phyloP scores from a whole-genome alignment of 2,797 vertebrate species.

The Urosaurus nigricauda region DNA sequence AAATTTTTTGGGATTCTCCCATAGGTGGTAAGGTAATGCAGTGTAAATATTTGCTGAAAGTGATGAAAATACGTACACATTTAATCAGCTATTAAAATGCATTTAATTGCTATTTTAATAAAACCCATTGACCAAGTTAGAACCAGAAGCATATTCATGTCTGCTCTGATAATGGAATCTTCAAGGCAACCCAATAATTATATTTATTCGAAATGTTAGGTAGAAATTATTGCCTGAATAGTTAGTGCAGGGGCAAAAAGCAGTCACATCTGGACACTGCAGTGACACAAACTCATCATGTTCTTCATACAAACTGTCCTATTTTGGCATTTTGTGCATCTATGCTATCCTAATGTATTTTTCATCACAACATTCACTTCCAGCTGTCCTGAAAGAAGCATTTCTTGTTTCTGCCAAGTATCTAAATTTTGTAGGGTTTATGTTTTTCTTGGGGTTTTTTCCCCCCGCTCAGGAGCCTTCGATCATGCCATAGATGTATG shows the following conservation, averaged over 20 bases:
- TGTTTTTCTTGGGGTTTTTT: background rate
- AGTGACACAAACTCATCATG: background rate
- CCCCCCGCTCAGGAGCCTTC: background rate
- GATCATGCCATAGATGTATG: background rate
- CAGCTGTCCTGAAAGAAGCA: background rate
- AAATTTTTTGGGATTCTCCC: too few relatives aligned
- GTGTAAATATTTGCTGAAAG: too few relatives aligned
- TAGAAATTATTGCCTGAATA: slow-evolving; percentile 53
- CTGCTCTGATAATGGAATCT: too few relatives aligned
- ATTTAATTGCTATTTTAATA: too few relatives aligned
- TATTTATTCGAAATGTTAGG: slow-evolving; percentile 43
- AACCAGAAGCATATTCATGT: too few relatives aligned
- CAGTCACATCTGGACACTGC: background rate
- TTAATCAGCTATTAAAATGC: too few relatives aligned
- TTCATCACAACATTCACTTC: background rate
- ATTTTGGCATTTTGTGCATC: too few relatives aligned
- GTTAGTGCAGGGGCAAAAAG: slow-evolving; percentile 20
- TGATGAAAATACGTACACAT: too few relatives aligned
- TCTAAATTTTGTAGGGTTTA: background rate
- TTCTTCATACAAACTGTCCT: too few relatives aligned
- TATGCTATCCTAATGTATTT: background rate
- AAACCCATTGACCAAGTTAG: too few relatives aligned
- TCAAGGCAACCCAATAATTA: background rate
- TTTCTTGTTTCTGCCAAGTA: background rate
- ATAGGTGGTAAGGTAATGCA: too few relatives aligned